Evolutionary conservation across 2,888 invertebrate genomes (phyloP), one percentile per base, ranked within the genome.

Genomic region (Cephonodes hylas): DNA sequence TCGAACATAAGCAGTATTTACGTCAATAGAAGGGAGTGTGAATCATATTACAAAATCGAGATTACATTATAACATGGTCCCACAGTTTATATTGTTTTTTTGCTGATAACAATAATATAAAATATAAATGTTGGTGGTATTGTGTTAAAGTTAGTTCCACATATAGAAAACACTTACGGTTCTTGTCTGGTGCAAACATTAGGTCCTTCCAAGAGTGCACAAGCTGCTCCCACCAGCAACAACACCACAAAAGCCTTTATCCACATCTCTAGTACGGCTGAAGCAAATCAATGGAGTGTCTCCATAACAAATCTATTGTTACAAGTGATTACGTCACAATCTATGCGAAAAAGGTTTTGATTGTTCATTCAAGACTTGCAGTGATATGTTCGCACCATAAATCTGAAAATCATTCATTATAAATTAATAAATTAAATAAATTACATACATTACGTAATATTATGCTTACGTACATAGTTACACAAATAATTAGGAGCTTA

Each of bases 111-210:
- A n/a, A n/a, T n/a, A n/a, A n/a, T n/a, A n/a, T n/a, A n/a, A n/a
- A n/a, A n/a, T n/a, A n/a, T n/a, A n/a, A n/a, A n/a, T n/a, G n/a
- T n/a, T n/a, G n/a, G n/a, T n/a, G n/a, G n/a, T n/a, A n/a, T n/a
- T n/a, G n/a, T n/a, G n/a, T n/a, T n/a, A n/a, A n/a, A n/a, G n/a
- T n/a, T n/a, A n/a, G n/a, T n/a, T n/a, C n/a, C n/a, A n/a, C n/a
- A 45, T 38, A 22, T n/a, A 48, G 53, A 57, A 45, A 60, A 72
- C 27, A 80, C 80, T 79, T 61, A 80, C 80, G 75, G 65, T 70
- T 80, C 96, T 77, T 96, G 95, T 72, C 94, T 93, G 7, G 95
- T 96, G 87, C 97, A 97, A 65, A 97, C 94, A 86, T 97, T 96
- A 25, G 96, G 95, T 58, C 96, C 97, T 71, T 95, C 94, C 10